A percentile compares a stretch with the other conserved stretches of the same genome.
Conservation (phyloP, 2,797 vertebrate genomes). For the Darevskia mixta region DNA sequence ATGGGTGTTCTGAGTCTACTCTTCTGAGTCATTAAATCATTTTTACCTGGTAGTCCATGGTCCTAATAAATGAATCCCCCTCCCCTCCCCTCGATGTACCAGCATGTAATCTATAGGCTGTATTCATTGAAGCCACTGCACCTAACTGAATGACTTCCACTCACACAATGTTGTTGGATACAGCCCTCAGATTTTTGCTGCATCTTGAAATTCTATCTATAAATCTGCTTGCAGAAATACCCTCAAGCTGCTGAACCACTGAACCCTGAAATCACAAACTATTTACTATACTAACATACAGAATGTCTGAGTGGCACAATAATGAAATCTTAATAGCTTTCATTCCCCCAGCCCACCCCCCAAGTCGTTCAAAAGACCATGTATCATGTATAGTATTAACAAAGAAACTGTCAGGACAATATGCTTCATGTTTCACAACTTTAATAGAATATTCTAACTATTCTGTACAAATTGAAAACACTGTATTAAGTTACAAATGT, state of each 20-base stretch:
- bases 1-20: too few relatives aligned
- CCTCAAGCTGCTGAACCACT: not conserved
- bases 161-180: too few relatives aligned
- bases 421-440: conserved; percentile 87
- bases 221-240: not conserved
- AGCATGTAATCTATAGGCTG: too few relatives aligned
- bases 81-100: too few relatives aligned
- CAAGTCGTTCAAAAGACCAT: not conserved
- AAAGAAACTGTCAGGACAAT: conserved; percentile 57
- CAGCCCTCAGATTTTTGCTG: not conserved
- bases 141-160: not conserved
- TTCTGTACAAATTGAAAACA: conserved; percentile 98
- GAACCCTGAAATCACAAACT: not conserved
- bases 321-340: not conserved
- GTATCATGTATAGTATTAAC: not conserved
- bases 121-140: not conserved
- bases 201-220: not conserved
- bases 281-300: not conserved
- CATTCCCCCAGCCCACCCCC: not conserved
- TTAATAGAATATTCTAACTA: conserved; percentile 99
- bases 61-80: too few relatives aligned
- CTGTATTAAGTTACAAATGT: conserved; percentile 92
- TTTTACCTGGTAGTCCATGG: not conserved
- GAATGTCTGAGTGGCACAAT: not conserved
- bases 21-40: not conserved